A percentile compares a stretch with the other conserved stretches of the same genome.
phyloP scores from a whole-genome alignment of 1,140 invertebrate genomes.

The Rhopalosiphum maidis region DNA sequence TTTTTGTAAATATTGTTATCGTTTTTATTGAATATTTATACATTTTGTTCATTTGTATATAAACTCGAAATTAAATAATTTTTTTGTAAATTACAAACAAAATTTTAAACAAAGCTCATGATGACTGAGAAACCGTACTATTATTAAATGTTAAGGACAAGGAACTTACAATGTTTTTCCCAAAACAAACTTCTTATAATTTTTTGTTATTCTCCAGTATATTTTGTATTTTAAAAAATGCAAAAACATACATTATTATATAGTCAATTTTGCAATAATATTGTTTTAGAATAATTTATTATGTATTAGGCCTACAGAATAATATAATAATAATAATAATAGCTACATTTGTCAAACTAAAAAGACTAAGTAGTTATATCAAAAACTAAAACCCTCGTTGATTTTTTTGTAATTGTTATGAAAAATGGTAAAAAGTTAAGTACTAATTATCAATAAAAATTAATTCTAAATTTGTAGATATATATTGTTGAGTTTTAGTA shows the following conservation, averaged over 20 bases:
- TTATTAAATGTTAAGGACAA: conserved; percentile 29
- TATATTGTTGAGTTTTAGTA: conserved; percentile 54
- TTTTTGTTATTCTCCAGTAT: conserved; percentile 10
- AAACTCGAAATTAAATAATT: conserved; percentile 5
- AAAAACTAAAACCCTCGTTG: neutral
- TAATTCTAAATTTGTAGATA: conserved; percentile 53
- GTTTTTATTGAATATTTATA: conserved; percentile 50
- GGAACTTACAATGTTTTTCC: conserved; percentile 45
- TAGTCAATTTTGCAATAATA: conserved; percentile 45
- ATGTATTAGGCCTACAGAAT: conserved; percentile 13
- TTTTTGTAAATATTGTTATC: conserved; percentile 50
- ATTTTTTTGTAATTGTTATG: conserved; percentile 32
- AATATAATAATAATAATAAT: conserved; percentile 51
- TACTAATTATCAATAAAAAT: conserved; percentile 43
- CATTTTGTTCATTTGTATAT: conserved; percentile 42
- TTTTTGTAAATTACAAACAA: conserved; percentile 35
- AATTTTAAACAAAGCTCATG: conserved; percentile 45
- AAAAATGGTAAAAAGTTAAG: conserved; percentile 42
- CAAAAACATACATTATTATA: conserved; percentile 11
- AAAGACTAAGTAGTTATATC: conserved; percentile 38
- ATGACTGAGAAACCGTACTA: conserved; percentile 49
- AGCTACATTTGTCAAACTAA: neutral
- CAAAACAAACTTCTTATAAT: neutral
- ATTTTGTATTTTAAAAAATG: conserved; percentile 29
- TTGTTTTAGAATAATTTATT: conserved; percentile 29